Evolutionary conservation across 2,113 vertebrate species (phyloP).

Genomic region (Nestor notabilis): DNA sequence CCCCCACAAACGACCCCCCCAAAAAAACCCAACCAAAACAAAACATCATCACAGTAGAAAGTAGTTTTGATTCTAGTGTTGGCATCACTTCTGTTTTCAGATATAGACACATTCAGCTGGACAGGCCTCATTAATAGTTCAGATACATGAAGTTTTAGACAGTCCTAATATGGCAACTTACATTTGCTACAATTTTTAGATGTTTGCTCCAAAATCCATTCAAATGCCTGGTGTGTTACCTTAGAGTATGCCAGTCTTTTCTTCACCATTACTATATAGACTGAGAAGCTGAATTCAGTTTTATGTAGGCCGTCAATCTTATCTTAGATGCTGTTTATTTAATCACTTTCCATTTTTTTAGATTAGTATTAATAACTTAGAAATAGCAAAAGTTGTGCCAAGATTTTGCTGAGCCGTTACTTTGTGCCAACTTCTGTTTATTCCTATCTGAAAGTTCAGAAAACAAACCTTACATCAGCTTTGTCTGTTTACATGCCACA

Average conservation of each 20-base stretch:
- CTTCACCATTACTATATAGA: not conserved
- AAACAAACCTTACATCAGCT: not conserved
- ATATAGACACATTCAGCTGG: not conserved
- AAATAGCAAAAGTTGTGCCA: not conserved
- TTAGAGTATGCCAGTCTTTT: not conserved
- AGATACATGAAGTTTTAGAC: not conserved
- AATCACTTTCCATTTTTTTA: not conserved
- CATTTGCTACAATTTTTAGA: not conserved
- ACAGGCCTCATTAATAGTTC: not conserved
- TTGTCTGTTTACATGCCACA: not conserved
- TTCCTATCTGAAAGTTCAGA: not conserved
- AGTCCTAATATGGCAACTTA: not conserved
- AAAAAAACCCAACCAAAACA: not conserved
- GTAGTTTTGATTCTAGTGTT: not conserved
- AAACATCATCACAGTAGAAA: not conserved
- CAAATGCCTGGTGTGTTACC: not conserved
- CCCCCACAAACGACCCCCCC: not conserved
- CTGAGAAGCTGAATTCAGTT: not conserved
- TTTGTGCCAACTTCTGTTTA: not conserved
- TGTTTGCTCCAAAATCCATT: not conserved
- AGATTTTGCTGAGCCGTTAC: not conserved
- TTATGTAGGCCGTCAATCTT: not conserved
- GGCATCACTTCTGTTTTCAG: not conserved
- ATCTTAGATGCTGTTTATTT: not conserved
- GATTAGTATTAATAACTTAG: not conserved